phyloP scores from a whole-genome alignment of 92 coral and sea anemone genomes.

The Umimayanthus kanabou region DNA sequence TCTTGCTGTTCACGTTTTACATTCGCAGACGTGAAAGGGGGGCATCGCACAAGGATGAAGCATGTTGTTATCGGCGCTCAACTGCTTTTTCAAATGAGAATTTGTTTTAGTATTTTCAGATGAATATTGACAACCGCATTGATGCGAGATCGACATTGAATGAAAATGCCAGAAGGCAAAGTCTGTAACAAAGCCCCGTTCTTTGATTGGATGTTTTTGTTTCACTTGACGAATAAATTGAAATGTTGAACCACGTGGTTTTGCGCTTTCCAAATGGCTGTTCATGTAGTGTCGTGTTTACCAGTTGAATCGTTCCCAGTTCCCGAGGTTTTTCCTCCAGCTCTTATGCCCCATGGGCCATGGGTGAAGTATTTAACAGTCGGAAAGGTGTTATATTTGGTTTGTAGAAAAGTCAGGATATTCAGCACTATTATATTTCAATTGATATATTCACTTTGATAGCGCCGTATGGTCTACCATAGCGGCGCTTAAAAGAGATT shows the following conservation, averaged over 20 bases:
- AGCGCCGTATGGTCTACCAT: constrained; percentile 33
- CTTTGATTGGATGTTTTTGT: constrained; percentile 5
- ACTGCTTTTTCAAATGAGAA: constrained; percentile 8
- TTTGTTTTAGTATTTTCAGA: constrained; percentile 3
- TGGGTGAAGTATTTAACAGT: constrained; percentile 13
- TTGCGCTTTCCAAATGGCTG: neutral
- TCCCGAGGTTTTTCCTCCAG: neutral
- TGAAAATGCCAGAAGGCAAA: constrained; percentile 23
- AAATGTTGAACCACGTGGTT: constrained; percentile 19
- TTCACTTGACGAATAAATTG: neutral
- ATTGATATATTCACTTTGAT: constrained; percentile 21
- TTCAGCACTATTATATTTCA: constrained; percentile 22
- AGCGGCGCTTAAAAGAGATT: constrained; percentile 41
- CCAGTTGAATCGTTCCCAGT: neutral
- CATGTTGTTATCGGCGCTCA: neutral
- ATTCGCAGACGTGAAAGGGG: neutral
- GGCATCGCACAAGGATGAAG: no score
- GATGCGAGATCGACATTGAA: neutral
- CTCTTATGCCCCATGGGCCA: neutral
- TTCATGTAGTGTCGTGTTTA: neutral
- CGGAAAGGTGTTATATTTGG: constrained; percentile 29
- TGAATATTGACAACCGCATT: neutral
- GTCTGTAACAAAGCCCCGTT: constrained; percentile 20
- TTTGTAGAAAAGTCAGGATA: constrained; percentile 9
- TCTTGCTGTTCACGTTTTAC: neutral